Evolutionary conservation across 2,797 vertebrate genomes (phyloP), one percentile per base, ranked within the genome.

Genomic region (Orientallactaga sibirica): DNA sequence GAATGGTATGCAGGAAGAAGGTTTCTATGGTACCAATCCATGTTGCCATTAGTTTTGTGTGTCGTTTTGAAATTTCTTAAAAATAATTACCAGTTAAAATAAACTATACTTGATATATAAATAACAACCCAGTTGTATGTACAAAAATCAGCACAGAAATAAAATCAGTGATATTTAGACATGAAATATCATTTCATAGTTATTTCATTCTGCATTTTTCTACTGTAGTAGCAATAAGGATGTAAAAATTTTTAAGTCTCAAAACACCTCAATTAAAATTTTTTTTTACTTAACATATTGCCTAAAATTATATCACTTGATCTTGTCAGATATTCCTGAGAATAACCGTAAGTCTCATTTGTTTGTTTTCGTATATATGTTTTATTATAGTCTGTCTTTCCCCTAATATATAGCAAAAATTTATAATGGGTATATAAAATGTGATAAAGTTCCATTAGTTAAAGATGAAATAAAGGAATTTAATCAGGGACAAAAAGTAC

Each of bases 111-210:
- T 76, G 1, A 16, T 58, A 78, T 43, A 76, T 61, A 83, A 66
- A 33, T 67, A 90, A 84, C 25, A 84, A 92, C 9, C 8, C 15
- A 85, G 15, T 88, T 4, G 19, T 48, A 88, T 41, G 3, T 86
- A 29, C 5, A 74, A 61, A 74, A 41, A 70, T 48, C 70, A n/a
- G 1, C 19, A 93, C 48, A 83, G 82, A 90, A 68, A 9, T 77
- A 81, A 94, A 93, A 77, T 52, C 10, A 88, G 29, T 64, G 27
- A 52, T 78, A 70, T 70, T 87, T 90, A 90, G 93, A 81, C 41
- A 19, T 76, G 41, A 66, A 71, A 58, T 88, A 7, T 37, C 74
- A 74, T 27, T 77, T 55, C 19, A 81, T 37, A 37, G 33, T 37
- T 37, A 37, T 37, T 37, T 37, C 33, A 37, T 37, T 37, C 33